These are phyloP conservation scores for Macquaria australasica DNA, from an alignment of 2,113 vertebrate genomes.

Conservation along the genomic window DNA sequence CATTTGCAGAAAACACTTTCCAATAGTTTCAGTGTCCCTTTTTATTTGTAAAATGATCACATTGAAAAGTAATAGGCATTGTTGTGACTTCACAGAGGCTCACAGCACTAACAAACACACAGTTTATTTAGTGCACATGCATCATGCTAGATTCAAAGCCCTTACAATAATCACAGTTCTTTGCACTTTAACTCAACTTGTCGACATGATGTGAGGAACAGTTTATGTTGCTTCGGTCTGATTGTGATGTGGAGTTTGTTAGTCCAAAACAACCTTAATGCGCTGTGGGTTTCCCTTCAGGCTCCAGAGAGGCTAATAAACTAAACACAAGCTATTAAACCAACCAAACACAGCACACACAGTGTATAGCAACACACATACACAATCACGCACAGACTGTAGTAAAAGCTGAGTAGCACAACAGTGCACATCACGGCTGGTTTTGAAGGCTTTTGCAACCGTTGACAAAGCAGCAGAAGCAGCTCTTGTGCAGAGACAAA, in stretches of 20 bases:
- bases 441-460: slow-evolving; percentile 55
- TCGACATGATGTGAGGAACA: slow-evolving; percentile 23
- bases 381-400: slow-evolving; percentile 30
- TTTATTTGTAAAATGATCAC: slow-evolving; percentile 86
- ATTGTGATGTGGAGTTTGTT: slow-evolving; percentile 33
- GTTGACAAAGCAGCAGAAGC: slow-evolving; percentile 59
- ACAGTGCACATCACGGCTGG: slow-evolving; percentile 62
- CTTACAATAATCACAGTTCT: slow-evolving; percentile 72
- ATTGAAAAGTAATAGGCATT: slow-evolving; percentile 74
- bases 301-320: slow-evolving; percentile 67
- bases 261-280: slow-evolving; percentile 33
- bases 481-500: slow-evolving; percentile 40
- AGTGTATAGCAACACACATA: slow-evolving; percentile 46
- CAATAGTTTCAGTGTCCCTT: slow-evolving; percentile 64
- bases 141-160: slow-evolving; percentile 80
- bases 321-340: slow-evolving; percentile 71
- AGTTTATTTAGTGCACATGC: slow-evolving; percentile 81
- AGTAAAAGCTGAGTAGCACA: slow-evolving; percentile 76
- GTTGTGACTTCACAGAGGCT: slow-evolving; percentile 72
- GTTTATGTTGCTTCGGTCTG: slow-evolving; percentile 11
- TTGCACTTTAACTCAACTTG: slow-evolving; percentile 49
- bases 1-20: slow-evolving; percentile 26
- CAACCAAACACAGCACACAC: slow-evolving; percentile 60
- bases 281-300: slow-evolving; percentile 34
- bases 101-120: slow-evolving; percentile 79